These are phyloP conservation scores for Epizoanthus ramosus DNA, from an alignment of 92 coral and sea anemone species.

Conservation along the genomic window DNA sequence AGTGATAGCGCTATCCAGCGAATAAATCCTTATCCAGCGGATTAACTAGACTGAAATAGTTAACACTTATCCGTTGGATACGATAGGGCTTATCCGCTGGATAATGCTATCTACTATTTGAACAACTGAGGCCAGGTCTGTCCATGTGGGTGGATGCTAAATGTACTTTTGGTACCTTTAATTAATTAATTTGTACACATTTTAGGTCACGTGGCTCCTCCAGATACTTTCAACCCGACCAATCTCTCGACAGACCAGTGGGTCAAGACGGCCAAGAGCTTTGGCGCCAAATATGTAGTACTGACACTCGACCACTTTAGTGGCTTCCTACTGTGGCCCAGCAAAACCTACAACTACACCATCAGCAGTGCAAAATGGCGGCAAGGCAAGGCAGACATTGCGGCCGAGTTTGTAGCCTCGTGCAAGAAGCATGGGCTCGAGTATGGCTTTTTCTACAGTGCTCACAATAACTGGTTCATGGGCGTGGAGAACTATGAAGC, in stretches of 20 bases:
- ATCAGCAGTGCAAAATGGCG: slow-evolving; percentile 78
- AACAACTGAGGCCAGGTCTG: too few species aligned
- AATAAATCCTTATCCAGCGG: too few species aligned
- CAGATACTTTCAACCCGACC: slow-evolving; percentile 72
- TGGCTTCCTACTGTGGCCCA: slow-evolving; percentile 88
- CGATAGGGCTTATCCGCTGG: too few species aligned
- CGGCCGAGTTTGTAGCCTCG: slow-evolving; percentile 70
- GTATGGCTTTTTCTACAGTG: slow-evolving; percentile 75
- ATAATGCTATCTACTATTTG: too few species aligned
- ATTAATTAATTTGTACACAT: background rate
- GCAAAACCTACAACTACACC: slow-evolving; percentile 74
- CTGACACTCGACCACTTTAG: slow-evolving; percentile 81
- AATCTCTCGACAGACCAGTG: slow-evolving; percentile 85
- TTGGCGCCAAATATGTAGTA: slow-evolving; percentile 81
- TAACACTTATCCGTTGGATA: too few species aligned
- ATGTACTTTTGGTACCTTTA: too few species aligned
- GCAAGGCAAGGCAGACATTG: slow-evolving; percentile 70
- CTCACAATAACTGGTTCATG: slow-evolving; percentile 82
- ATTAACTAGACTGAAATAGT: too few species aligned
- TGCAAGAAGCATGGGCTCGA: slow-evolving; percentile 66
- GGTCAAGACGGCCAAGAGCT: slow-evolving; percentile 74
- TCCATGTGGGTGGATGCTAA: too few species aligned
- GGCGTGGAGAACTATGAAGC: slow-evolving; percentile 65
- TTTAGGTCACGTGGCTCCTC: slow-evolving; percentile 64
- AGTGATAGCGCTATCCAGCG: too few species aligned